Conservation (phyloP, 1,140 invertebrate genomes). For the Scaptomyza pallida region DNA sequence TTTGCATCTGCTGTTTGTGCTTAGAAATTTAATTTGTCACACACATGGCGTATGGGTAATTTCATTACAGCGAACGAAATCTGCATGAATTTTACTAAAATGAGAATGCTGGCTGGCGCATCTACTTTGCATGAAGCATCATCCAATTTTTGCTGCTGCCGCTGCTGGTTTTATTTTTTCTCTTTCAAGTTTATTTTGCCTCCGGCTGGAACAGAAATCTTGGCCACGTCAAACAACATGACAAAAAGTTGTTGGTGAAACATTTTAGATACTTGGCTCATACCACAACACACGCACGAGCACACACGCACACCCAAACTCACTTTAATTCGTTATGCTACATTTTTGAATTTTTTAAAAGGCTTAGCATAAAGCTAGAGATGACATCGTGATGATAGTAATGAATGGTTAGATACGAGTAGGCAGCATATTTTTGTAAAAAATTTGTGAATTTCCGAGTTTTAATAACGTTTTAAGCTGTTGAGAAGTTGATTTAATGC, state of each 20-base stretch:
- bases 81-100: slow-evolving; percentile 11
- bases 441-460: slow-evolving; percentile 5
- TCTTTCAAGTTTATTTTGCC: neutral
- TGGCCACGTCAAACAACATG: neutral
- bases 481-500: neutral
- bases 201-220: neutral
- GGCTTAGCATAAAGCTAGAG: neutral
- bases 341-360: slow-evolving; percentile 16
- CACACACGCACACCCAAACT: neutral
- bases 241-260: slow-evolving; percentile 15
- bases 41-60: slow-evolving; percentile 55
- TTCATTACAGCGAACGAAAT: slow-evolving; percentile 45
- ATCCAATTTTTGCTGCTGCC: slow-evolving; percentile 1
- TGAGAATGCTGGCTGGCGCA: neutral
- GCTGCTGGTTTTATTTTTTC: too few relatives aligned
- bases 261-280: neutral
- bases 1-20: slow-evolving; percentile 42
- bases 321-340: slow-evolving; percentile 14
- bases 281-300: neutral
- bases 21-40: slow-evolving; percentile 51
- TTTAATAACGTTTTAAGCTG: slow-evolving; percentile 9
- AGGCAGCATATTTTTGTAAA: too few relatives aligned
- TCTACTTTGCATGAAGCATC: neutral
- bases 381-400: slow-evolving; percentile 2
- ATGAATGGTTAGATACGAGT: neutral